Evolutionary conservation across 2,888 invertebrate species (phyloP), one percentile per base, ranked within the genome.

Genomic region (Cephus nigrinus): DNA sequence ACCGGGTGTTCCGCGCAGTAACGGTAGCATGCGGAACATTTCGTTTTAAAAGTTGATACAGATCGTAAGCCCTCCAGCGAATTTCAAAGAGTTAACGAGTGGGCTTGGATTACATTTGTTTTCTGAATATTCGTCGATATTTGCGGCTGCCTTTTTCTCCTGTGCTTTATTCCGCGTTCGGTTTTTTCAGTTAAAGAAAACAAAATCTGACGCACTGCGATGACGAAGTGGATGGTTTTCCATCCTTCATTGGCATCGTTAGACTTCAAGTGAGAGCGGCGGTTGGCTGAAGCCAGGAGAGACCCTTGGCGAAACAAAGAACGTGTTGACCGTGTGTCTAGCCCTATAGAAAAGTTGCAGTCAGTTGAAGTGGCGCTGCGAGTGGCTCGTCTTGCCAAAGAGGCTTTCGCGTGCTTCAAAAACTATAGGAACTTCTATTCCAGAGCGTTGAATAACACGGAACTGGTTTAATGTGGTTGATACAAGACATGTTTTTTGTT

Each of bases 291-390:
- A 55, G 55, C 55, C 55, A 78, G 79, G 80, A 79, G 82, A 82
- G 84, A 80, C 84, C 84, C 85, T 88, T 87, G 82, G 82, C 84
- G 86, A 87, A 86, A 89, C 87, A 88, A 89, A 88, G 87, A 82
- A 82, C 81, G 82, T 89, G 88, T 89, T 88, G 89, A 88, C 88
- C 87, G 85, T 86, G 82, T 82, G 88, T 89, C 89, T 87, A 84
- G 86, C 82, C 83, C 83, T 85, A 86, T 86, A 85, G 86, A 88
- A 88, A 86, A 85, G 84, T 83, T 83, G 78, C 80, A 80, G 82
- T 77, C 77, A 75, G 76, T 68, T 81, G 78, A 80, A 83, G 82
- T 83, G 82, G 77, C 73, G 30, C 73, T 75, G 81, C 80, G 79
- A 77, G 78, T 78, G 75, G 69, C 73, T 69, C 32, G 75, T 79